phyloP scores from a whole-genome alignment of 2,888 invertebrate species.

The Mantis religiosa region DNA sequence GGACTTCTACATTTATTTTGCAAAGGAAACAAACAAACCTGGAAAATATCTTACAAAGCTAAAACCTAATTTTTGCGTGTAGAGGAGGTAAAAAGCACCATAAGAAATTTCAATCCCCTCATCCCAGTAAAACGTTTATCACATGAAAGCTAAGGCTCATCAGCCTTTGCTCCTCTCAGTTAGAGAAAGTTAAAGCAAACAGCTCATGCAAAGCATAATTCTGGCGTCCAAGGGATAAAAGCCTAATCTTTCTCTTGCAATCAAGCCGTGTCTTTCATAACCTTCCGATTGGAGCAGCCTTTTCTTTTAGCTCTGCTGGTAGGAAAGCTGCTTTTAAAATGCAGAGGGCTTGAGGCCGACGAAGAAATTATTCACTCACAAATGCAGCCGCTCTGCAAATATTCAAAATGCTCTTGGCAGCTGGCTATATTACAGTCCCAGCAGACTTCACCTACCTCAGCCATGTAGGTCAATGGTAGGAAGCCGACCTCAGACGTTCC shows the following conservation, averaged over 20 bases:
- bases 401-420: neutral
- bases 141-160: neutral
- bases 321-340: neutral
- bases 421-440: neutral
- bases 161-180: neutral
- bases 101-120: neutral
- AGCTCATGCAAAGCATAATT: neutral
- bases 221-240: neutral
- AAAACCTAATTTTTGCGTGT: neutral
- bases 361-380: neutral
- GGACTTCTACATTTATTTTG: no score
- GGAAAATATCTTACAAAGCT: no score
- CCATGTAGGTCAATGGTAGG: neutral
- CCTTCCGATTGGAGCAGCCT: neutral
- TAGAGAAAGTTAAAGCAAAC: neutral
- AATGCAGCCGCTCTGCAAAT: neutral
- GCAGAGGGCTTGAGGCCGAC: neutral
- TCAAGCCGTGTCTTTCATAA: neutral
- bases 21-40: no score
- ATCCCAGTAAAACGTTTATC: neutral
- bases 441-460: neutral
- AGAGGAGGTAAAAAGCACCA: neutral
- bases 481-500: neutral
- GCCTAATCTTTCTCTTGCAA: neutral
- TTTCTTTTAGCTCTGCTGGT: neutral